Evolutionary conservation across 2,888 invertebrate species (phyloP), one percentile per base, ranked within the genome.

Genomic region (Lycocerus yunnanus): DNA sequence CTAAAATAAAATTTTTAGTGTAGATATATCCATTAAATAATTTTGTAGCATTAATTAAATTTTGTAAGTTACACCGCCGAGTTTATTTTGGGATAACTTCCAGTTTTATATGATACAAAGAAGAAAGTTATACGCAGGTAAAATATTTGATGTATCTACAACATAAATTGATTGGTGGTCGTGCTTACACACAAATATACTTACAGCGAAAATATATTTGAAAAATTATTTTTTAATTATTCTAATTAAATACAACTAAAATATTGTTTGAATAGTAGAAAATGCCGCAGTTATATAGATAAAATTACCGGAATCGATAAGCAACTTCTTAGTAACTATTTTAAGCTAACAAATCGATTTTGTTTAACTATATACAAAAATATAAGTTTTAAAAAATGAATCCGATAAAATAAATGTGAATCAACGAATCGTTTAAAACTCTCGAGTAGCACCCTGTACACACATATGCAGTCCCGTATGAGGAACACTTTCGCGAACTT

Each of bases 401-500:
- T 43, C 15, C 15, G 18, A 59, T 18, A 16, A 67, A 66, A 75
- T 77, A 75, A 66, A 67, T 80, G 78, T 79, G 78, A 78, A 78
- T 80, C 68, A 8, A 18, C 5, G 68, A n/a, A 43, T 43, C 58
- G 43, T 3, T n/a, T 70, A 68, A 74, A 71, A 74, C 71, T n/a
- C 71, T 71, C 15, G 15, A 66, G 59, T 58, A 63, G 71, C 74
- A 74, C 74, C 74, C 74, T 58, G 74, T 74, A 74, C 71, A 65
- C 71, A 71, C 66, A 59, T 11, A 20, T 24, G 59, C 68, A 24
- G 68, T 58, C 58, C 43, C 68, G 63, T 74, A 67, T 58, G 66
- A 43, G 61, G 21, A 27, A 75, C 82, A 81, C 66, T 80, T 78
- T 82, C 79, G 80, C 81, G 81, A 80, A 79, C 79, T 81, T 77